These are phyloP conservation scores for Papilio xuthus DNA, from an alignment of 1,140 invertebrate species.

Conservation along the genomic window DNA sequence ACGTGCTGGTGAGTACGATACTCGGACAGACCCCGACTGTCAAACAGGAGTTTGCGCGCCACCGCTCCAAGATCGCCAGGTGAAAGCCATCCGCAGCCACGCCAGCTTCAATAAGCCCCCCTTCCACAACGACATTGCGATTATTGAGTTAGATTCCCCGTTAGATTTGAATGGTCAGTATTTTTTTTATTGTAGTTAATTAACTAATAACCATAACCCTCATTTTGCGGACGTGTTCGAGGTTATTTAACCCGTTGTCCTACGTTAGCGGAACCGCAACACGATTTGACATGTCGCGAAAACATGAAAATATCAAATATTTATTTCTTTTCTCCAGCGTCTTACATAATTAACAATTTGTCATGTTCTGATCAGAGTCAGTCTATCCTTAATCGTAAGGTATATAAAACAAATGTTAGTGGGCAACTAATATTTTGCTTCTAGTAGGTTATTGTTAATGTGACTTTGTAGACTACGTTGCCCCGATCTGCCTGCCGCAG, in stretches of 20 bases:
- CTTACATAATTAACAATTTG: too few relatives aligned
- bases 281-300: too few relatives aligned
- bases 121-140: constrained; percentile 86
- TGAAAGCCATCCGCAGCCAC: constrained; percentile 79
- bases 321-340: too few relatives aligned
- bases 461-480: constrained; percentile 73
- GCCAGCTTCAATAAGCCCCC: constrained; percentile 82
- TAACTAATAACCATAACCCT: too few relatives aligned
- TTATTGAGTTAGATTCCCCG: constrained; percentile 82
- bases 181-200: neutral
- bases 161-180: constrained; percentile 79
- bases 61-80: constrained; percentile 80
- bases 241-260: too few relatives aligned
- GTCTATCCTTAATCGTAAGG: too few relatives aligned
- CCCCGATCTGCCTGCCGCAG: constrained; percentile 75
- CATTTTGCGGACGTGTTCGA: too few relatives aligned
- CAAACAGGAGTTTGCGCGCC: constrained; percentile 81
- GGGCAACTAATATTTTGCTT: neutral
- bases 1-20: constrained; percentile 84
- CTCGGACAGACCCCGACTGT: constrained; percentile 82
- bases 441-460: neutral
- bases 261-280: too few relatives aligned
- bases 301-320: too few relatives aligned
- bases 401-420: too few relatives aligned
- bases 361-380: too few relatives aligned